Conservation (phyloP, 2,797 vertebrate species). For the Pangasius krempfi region DNA sequence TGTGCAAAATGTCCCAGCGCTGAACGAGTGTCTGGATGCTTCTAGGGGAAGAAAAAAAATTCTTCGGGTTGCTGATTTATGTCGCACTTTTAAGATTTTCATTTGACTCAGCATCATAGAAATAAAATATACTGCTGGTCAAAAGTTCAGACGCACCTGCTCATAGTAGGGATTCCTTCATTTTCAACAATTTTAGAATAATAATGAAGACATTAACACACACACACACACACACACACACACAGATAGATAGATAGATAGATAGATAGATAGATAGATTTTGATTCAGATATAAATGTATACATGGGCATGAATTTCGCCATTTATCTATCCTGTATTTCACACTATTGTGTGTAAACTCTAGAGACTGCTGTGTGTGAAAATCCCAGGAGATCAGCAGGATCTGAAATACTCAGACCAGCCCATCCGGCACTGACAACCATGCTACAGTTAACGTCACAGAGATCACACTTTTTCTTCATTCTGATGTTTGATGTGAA, state of each 20-base stretch:
- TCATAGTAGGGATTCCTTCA: neutral
- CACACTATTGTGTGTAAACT: neutral
- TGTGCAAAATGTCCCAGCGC: neutral
- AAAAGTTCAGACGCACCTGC: neutral
- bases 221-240: neutral
- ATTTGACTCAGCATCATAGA: no score
- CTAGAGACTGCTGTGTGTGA: neutral
- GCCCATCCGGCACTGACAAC: neutral
- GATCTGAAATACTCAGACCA: neutral
- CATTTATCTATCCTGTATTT: neutral
- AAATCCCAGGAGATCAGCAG: neutral
- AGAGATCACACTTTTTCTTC: neutral
- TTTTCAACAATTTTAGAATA: neutral
- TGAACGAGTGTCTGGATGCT: neutral
- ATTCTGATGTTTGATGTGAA: neutral
- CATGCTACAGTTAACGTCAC: neutral
- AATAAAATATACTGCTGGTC: neutral
- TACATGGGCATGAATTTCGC: neutral
- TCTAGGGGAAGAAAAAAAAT: neutral
- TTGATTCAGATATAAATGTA: neutral
- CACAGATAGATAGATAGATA: no score
- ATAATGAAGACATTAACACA: neutral
- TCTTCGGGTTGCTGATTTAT: no score
- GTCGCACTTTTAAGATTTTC: no score
- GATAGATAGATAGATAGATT: neutral